These are phyloP conservation scores for Lathamus discolor DNA, from an alignment of 2,113 vertebrate genomes.

Conservation along the genomic window DNA sequence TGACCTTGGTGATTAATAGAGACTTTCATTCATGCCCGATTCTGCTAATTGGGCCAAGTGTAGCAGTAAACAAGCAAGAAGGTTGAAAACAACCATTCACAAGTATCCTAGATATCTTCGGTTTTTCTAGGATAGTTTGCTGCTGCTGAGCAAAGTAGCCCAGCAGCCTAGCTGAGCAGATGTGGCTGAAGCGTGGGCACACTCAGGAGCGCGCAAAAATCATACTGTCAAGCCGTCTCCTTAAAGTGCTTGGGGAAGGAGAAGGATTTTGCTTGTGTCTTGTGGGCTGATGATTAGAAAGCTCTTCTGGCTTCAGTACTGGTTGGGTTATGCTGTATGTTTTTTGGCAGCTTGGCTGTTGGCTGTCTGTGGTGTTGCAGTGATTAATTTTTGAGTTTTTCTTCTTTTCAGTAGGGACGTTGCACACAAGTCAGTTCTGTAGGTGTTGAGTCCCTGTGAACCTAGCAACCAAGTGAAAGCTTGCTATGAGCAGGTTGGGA, in stretches of 20 bases:
- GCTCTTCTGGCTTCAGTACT: not conserved
- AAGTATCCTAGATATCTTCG: not conserved
- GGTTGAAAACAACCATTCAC: not conserved
- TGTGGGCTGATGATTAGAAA: not conserved
- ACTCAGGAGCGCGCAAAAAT: not conserved
- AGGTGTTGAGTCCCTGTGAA: not conserved
- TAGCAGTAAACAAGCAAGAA: not conserved
- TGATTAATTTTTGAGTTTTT: not conserved
- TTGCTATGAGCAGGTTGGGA: fast-evolving
- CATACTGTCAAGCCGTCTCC: fast-evolving
- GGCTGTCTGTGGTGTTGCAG: not conserved
- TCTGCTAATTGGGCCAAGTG: fast-evolving
- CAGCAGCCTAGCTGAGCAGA: not conserved
- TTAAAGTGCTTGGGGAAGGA: not conserved
- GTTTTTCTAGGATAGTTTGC: not conserved
- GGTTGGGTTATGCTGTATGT: not conserved
- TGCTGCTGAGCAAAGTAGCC: not conserved
- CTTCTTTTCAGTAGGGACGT: not conserved
- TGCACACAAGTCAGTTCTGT: fast-evolving
- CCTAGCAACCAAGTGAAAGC: not conserved
- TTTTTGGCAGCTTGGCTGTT: not conserved
- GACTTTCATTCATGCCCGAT: not conserved
- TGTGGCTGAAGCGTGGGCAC: not conserved
- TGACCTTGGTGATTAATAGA: not conserved
- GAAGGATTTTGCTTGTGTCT: not conserved